Conservation (phyloP, 2,797 vertebrate species). For the Tenualosa thibaudeaui region DNA sequence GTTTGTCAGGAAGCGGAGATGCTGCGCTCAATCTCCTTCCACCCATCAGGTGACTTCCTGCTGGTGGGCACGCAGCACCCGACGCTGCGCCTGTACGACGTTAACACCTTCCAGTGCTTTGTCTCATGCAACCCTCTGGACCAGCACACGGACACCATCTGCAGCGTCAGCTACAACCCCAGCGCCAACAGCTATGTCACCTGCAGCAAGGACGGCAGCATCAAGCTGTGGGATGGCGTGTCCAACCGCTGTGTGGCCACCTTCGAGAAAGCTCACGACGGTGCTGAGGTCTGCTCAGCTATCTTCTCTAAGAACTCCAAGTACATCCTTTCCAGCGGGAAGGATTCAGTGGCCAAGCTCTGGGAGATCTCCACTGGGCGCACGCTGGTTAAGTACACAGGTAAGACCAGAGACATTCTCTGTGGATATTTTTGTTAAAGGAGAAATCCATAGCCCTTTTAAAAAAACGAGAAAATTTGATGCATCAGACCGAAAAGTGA, state of each 20-base stretch:
- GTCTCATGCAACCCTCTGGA: constrained; percentile 96
- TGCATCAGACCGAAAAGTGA: too few relatives aligned
- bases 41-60: constrained; percentile 95
- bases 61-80: constrained; percentile 97
- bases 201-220: constrained; percentile 96
- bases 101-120: constrained; percentile 98
- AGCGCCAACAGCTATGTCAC: constrained; percentile 93
- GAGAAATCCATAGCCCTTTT: too few relatives aligned
- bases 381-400: constrained; percentile 95
- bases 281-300: constrained; percentile 95
- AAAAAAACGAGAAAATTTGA: too few relatives aligned
- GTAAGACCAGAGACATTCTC: constrained; percentile 60
- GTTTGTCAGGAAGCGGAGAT: constrained; percentile 94
- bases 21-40: constrained; percentile 96
- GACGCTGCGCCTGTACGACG: constrained; percentile 93
- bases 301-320: constrained; percentile 98
- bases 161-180: constrained; percentile 90
- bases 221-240: constrained; percentile 97
- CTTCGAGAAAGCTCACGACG: constrained; percentile 94
- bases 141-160: constrained; percentile 96
- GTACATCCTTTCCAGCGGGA: constrained; percentile 95
- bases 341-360: constrained; percentile 95
- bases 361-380: constrained; percentile 98
- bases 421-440: background rate
- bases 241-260: constrained; percentile 95